Evolutionary conservation across 2,888 invertebrate genomes (phyloP).

Genomic region (Eristalis arbustorum): DNA sequence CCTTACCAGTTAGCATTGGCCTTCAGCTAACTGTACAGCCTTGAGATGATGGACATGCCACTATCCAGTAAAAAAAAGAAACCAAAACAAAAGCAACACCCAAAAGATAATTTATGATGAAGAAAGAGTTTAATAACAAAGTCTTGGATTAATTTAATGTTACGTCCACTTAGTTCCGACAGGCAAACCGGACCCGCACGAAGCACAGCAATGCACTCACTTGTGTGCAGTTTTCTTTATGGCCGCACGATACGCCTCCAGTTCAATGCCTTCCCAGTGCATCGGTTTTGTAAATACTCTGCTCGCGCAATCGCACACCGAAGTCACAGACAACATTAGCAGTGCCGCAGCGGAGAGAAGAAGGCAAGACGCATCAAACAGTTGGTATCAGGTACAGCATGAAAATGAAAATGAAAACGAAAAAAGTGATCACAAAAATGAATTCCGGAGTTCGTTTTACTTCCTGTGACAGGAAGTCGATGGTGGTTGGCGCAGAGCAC

Average conservation of each 20-base stretch:
- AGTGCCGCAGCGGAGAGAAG: conserved; percentile 42
- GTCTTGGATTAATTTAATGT: conserved; percentile 35
- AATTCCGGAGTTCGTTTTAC: conserved; percentile 2
- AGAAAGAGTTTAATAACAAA: conserved; percentile 27
- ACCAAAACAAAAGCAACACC: background rate
- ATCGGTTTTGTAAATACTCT: conserved; percentile 80
- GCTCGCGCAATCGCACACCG: conserved; percentile 70
- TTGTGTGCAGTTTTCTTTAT: conserved; percentile 74
- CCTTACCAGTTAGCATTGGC: background rate
- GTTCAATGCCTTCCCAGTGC: conserved; percentile 86
- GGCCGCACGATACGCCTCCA: conserved; percentile 81
- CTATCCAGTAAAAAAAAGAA: background rate
- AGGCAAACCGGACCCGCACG: background rate
- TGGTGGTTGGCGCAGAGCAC: conserved; percentile 65
- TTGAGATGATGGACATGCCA: background rate
- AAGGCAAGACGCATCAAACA: conserved; percentile 18
- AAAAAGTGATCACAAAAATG: conserved; percentile 14
- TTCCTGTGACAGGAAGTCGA: conserved; percentile 46
- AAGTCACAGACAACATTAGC: conserved; percentile 73
- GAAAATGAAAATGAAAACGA: conserved; percentile 34
- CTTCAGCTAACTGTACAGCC: background rate
- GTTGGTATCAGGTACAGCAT: conserved; percentile 47
- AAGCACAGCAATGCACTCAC: conserved; percentile 80
- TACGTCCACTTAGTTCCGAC: conserved; percentile 33
- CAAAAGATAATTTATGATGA: background rate